Evolutionary conservation across 37 sponge, comb jelly and placozoan species (phyloP).

Genomic region (Haliclona indistincta): DNA sequence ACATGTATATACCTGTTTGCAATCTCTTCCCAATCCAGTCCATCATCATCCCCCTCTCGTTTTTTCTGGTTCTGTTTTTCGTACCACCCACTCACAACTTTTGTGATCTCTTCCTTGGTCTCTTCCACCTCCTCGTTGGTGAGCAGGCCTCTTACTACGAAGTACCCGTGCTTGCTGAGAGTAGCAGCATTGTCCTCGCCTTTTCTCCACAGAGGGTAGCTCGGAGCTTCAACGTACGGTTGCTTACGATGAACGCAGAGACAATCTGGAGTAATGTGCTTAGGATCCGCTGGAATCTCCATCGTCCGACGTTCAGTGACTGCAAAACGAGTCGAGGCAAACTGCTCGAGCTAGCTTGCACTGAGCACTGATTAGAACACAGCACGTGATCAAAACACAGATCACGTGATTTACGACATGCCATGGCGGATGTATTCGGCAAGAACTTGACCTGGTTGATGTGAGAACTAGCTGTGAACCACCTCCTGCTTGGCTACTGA

Average conservation of each 20-base stretch:
- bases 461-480: too few species aligned
- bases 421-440: too few species aligned
- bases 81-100: slow-evolving; percentile 39
- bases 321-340: too few species aligned
- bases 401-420: too few species aligned
- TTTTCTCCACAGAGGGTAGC: slow-evolving; percentile 15
- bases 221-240: background rate
- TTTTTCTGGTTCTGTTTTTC: slow-evolving; percentile 5
- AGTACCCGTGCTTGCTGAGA: slow-evolving; percentile 49
- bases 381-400: too few species aligned
- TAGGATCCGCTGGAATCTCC: too few species aligned
- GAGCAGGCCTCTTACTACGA: slow-evolving; percentile 33
- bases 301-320: too few species aligned
- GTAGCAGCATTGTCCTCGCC: slow-evolving; percentile 13
- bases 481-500: too few species aligned
- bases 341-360: too few species aligned
- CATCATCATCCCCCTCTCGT: slow-evolving; percentile 13
- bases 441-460: too few species aligned
- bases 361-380: too few species aligned
- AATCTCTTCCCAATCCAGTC: slow-evolving; percentile 60
- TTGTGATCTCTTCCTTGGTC: slow-evolving; percentile 11
- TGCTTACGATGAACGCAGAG: slow-evolving; percentile 1
- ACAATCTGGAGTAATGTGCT: background rate
- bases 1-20: slow-evolving; percentile 39
- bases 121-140: slow-evolving; percentile 43